Conservation (phyloP, 1,140 invertebrate species). For the Pachyrhynchus sulphureomaculatus region DNA sequence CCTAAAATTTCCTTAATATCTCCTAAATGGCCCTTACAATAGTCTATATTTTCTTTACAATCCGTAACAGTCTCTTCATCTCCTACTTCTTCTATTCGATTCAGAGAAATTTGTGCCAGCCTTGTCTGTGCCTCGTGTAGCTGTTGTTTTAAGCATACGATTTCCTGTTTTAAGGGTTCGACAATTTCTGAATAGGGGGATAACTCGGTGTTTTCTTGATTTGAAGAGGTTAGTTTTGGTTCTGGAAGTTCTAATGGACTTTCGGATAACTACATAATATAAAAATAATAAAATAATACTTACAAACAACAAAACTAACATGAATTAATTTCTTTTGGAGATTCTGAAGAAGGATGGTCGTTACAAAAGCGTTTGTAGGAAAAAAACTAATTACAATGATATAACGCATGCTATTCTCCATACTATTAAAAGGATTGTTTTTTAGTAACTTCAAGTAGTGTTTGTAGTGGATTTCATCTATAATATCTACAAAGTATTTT, state of each 20-base stretch:
- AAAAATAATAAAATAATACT: no score
- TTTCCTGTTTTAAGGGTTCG: constrained; percentile 58
- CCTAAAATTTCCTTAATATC: neutral
- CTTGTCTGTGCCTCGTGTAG: constrained; percentile 57
- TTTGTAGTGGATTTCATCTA: no score
- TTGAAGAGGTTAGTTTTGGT: constrained; percentile 47
- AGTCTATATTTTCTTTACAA: constrained; percentile 11
- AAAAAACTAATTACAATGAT: no score
- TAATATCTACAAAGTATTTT: no score
- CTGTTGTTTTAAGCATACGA: constrained; percentile 56
- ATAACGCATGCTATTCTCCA: no score
- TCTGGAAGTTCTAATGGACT: constrained; percentile 50
- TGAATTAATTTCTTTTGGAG: no score
- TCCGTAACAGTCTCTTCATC: constrained; percentile 38
- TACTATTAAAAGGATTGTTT: no score
- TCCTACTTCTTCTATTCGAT: constrained; percentile 37
- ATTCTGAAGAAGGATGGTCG: no score
- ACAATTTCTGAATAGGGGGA: constrained; percentile 44
- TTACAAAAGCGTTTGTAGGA: no score
- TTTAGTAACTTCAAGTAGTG: no score
- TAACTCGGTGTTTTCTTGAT: constrained; percentile 43
- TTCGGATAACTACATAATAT: constrained; percentile 48
- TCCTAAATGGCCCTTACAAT: neutral
- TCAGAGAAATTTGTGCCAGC: constrained; percentile 46
- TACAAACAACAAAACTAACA: no score